These are phyloP conservation scores for Philereme vetulata DNA, from an alignment of 2,888 invertebrate species.

Conservation along the genomic window DNA sequence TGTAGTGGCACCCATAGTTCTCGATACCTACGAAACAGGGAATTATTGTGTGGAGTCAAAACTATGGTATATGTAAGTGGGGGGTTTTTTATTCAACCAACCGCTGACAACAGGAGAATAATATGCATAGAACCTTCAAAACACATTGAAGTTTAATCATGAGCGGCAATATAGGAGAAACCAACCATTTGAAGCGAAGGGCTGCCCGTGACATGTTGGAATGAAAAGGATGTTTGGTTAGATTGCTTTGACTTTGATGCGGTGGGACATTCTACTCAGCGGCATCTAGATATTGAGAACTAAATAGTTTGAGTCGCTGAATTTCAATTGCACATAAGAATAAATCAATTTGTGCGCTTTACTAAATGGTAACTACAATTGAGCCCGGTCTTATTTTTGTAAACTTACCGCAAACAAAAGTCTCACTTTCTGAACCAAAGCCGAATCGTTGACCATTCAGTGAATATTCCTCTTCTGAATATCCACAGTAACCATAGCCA, in stretches of 20 bases:
- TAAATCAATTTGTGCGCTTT: no score
- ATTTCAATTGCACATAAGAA: background rate
- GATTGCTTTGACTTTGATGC: conserved; percentile 23
- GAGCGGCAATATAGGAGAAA: background rate
- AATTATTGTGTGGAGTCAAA: no score
- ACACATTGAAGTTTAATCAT: conserved; percentile 3
- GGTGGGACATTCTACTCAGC: conserved; percentile 6
- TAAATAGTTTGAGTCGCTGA: conserved; percentile 3
- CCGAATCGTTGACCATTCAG: conserved; percentile 6
- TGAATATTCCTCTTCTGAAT: background rate
- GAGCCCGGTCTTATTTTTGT: no score
- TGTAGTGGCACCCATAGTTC: no score
- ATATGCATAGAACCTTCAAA: background rate
- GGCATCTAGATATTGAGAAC: conserved; percentile 11
- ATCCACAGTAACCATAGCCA: conserved; percentile 1
- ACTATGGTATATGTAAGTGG: no score
- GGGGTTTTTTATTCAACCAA: no score
- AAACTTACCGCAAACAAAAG: background rate
- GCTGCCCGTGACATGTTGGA: conserved; percentile 20
- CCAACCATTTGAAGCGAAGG: conserved; percentile 4
- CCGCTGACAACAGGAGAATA: background rate
- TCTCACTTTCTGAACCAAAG: background rate
- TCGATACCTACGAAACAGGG: no score
- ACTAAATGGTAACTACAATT: no score
- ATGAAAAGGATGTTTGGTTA: conserved; percentile 19